phyloP scores from a whole-genome alignment of 2,888 invertebrate genomes.

The Troides aeacus region DNA sequence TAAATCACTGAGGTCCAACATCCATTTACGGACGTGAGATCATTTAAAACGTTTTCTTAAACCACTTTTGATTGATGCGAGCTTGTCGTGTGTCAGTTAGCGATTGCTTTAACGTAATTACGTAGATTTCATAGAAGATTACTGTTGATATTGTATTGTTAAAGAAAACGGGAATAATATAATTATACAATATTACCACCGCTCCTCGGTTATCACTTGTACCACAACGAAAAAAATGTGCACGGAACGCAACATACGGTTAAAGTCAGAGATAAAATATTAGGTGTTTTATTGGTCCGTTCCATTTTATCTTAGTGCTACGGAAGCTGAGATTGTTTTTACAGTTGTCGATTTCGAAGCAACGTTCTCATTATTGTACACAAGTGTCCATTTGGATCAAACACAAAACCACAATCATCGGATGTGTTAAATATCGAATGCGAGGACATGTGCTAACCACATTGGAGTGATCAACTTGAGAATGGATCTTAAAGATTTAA shows the following conservation, averaged over 20 bases:
- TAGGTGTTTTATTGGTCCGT: conserved; percentile 6
- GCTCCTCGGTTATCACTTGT: conserved; percentile 7
- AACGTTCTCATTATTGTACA: conserved; percentile 44
- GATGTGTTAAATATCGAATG: conserved; percentile 53
- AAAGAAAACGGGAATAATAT: too few relatives aligned
- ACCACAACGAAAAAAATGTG: conserved; percentile 9
- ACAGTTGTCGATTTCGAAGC: conserved; percentile 39
- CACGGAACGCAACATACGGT: conserved; percentile 1
- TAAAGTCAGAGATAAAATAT: conserved; percentile 10
- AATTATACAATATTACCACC: neutral
- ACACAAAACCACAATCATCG: conserved; percentile 61
- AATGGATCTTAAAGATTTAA: conserved; percentile 57
- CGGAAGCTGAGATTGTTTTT: conserved; percentile 29
- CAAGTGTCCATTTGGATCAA: conserved; percentile 58
- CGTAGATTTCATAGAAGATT: conserved; percentile 4
- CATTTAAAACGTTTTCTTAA: conserved; percentile 33
- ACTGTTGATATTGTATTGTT: too few relatives aligned
- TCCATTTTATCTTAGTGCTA: conserved; percentile 7
- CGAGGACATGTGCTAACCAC: conserved; percentile 66
- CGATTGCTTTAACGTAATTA: conserved; percentile 17
- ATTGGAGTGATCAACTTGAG: conserved; percentile 48
- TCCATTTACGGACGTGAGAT: conserved; percentile 5
- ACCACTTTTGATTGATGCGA: conserved; percentile 29
- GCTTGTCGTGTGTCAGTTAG: conserved; percentile 26
- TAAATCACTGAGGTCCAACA: conserved; percentile 61